Percentiles rank a stretch among this genome's conserved stretches.
Evolutionary conservation across 1,140 invertebrate species (phyloP).

Genomic region (Panulirus ornatus): DNA sequence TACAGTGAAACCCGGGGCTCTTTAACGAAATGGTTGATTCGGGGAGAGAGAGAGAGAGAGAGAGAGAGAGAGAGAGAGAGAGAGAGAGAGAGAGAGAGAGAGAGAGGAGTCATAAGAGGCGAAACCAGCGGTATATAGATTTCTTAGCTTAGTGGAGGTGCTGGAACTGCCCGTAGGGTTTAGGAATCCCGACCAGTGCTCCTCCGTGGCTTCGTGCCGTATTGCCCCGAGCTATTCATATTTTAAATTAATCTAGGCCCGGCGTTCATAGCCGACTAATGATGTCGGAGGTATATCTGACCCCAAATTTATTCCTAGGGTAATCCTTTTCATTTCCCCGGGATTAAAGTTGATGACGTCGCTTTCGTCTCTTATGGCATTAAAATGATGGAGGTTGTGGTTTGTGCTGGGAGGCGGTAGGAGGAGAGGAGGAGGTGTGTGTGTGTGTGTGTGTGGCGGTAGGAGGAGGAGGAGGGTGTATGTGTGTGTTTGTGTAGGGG

Average conservation of each 20-base stretch:
- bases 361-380: slow-evolving; percentile 36
- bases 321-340: slow-evolving; percentile 41
- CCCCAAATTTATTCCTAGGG: slow-evolving; percentile 17
- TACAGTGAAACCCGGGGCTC: background rate
- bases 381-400: slow-evolving; percentile 19
- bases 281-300: slow-evolving; percentile 35
- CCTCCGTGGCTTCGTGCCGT: slow-evolving; percentile 3
- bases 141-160: no score
- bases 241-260: slow-evolving; percentile 40
- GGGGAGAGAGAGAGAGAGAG: background rate
- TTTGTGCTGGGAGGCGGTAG: background rate
- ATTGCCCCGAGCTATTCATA: slow-evolving; percentile 26
- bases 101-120: background rate
- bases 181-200: background rate
- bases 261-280: slow-evolving; percentile 36
- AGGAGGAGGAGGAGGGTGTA: background rate
- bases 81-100: slow-evolving; percentile 4
- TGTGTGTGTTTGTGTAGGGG: no score
- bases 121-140: no score
- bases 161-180: no score
- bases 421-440: background rate
- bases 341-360: slow-evolving; percentile 52
- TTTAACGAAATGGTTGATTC: slow-evolving; percentile 17
- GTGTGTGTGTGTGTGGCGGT: no score
- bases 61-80: background rate